These are phyloP conservation scores for Aphelenchoides avenae DNA, from an alignment of 1,140 invertebrate genomes.

Conservation along the genomic window DNA sequence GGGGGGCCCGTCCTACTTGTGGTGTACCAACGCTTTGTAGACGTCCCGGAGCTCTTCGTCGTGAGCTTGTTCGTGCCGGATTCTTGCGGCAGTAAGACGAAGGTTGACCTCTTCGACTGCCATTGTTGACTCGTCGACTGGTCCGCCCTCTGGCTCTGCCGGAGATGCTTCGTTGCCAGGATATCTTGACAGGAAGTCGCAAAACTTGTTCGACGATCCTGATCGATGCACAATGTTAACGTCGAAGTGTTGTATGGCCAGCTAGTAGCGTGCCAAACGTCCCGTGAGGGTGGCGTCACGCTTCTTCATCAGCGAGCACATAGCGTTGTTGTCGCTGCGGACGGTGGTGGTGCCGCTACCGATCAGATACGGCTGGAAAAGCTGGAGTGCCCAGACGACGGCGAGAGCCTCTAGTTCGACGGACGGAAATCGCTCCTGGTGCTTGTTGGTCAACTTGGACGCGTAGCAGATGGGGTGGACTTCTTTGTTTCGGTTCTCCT, in stretches of 20 bases:
- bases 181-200: constrained; percentile 21
- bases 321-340: constrained; percentile 16
- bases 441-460: constrained; percentile 13
- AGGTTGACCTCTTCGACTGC: background rate
- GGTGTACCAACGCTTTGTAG: background rate
- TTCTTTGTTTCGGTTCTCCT: constrained; percentile 12
- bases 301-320: constrained; percentile 13
- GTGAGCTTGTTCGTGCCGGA: background rate
- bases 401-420: constrained; percentile 28
- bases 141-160: background rate
- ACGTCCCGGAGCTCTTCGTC: no score
- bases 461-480: constrained; percentile 18
- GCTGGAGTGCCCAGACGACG: constrained; percentile 6
- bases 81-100: constrained; percentile 3
- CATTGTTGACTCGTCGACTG: background rate
- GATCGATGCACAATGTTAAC: constrained; percentile 16
- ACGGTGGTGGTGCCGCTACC: constrained; percentile 19
- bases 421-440: constrained; percentile 14
- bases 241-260: constrained; percentile 12
- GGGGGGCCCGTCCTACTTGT: no score
- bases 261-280: constrained; percentile 16
- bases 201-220: constrained; percentile 8
- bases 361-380: constrained; percentile 17
- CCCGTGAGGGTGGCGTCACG: constrained; percentile 18
- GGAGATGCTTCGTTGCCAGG: no score